Conservation (phyloP, 2,888 invertebrate genomes). For the Sympetrum striolatum region DNA sequence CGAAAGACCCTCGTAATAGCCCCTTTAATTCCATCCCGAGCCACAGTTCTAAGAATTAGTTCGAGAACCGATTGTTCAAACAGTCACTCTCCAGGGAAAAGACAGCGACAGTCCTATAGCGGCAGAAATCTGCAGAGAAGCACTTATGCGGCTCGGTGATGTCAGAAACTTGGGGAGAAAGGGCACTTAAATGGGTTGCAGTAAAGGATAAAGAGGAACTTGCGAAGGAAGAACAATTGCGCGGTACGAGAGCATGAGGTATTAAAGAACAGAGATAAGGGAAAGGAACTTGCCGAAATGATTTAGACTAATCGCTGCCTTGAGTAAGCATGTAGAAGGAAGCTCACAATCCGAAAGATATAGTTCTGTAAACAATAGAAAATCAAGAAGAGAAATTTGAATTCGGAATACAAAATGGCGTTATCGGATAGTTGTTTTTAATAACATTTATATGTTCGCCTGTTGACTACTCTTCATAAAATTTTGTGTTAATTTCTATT, state of each 20-base stretch:
- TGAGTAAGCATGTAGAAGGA: background rate
- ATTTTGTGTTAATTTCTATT: too few relatives aligned
- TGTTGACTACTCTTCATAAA: too few relatives aligned
- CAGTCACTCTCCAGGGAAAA: background rate
- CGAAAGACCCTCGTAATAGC: background rate
- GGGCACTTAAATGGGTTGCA: background rate
- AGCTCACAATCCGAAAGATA: background rate
- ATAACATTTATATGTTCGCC: too few relatives aligned
- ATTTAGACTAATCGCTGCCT: background rate
- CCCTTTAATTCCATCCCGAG: background rate
- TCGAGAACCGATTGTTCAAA: background rate
- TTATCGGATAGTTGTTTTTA: too few relatives aligned
- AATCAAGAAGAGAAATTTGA: background rate
- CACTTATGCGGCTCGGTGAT: background rate
- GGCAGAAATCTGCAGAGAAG: background rate
- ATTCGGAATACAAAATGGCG: background rate
- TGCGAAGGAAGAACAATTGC: background rate
- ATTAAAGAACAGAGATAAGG: background rate
- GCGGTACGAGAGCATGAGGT: background rate
- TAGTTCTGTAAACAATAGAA: background rate
- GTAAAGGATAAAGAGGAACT: background rate
- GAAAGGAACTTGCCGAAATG: background rate
- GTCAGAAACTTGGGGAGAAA: background rate
- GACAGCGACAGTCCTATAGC: background rate
- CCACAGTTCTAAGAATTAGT: background rate